Conservation (phyloP, 2,797 vertebrate genomes). For the Malurus leucopterus region DNA sequence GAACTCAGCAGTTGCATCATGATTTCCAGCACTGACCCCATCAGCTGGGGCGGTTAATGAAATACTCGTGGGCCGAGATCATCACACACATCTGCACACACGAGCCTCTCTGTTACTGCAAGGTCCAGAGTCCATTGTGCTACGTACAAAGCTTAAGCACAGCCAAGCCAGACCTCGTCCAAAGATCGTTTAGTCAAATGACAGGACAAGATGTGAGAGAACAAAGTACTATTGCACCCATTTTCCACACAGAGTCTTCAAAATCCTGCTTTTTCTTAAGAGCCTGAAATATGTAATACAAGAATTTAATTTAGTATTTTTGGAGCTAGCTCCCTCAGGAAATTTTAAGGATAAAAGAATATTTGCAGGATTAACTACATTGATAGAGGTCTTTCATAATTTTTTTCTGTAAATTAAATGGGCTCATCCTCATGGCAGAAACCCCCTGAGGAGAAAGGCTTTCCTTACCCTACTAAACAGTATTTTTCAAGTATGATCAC, state of each 20-base stretch:
- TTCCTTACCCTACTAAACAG: background rate
- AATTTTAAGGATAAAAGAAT: background rate
- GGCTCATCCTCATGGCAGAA: background rate
- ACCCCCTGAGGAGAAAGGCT: background rate
- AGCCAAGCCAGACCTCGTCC: background rate
- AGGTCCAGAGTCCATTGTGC: background rate
- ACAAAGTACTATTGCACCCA: background rate
- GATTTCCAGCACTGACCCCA: background rate
- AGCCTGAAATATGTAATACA: rapidly evolving
- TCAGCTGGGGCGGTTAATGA: slow-evolving; percentile 1
- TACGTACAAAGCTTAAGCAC: background rate
- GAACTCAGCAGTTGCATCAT: background rate
- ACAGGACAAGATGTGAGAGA: background rate
- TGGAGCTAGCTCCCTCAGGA: background rate
- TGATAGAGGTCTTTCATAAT: background rate
- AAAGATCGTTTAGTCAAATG: background rate
- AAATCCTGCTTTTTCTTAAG: background rate
- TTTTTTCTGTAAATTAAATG: background rate
- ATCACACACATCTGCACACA: background rate
- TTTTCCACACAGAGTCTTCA: background rate
- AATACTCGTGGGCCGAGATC: background rate
- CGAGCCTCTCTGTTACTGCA: background rate
- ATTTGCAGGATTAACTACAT: background rate
- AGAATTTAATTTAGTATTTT: background rate
- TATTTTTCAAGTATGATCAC: rapidly evolving